phyloP scores from a whole-genome alignment of 2,888 invertebrate species.

The Erebia epiphron region DNA sequence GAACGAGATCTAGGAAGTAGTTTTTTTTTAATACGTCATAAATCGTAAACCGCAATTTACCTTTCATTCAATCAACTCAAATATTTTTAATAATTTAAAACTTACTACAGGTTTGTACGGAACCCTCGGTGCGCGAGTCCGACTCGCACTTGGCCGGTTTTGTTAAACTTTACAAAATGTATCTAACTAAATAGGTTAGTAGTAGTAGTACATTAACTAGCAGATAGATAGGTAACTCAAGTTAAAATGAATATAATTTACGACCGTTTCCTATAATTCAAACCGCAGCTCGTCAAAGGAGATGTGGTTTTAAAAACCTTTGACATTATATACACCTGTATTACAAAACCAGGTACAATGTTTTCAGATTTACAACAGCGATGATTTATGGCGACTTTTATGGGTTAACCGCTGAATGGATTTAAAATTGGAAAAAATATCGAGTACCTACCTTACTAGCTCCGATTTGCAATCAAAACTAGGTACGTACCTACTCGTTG shows the following conservation, averaged over 20 bases:
- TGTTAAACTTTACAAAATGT: background rate
- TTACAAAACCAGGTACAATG: background rate
- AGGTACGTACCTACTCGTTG: background rate
- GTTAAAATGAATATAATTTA: constrained; percentile 12
- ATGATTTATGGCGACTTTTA: background rate
- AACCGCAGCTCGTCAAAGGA: constrained; percentile 11
- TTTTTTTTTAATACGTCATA: too few species aligned
- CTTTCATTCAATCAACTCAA: too few species aligned
- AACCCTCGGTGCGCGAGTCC: too few species aligned
- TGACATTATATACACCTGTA: constrained; percentile 2
- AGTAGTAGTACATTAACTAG: background rate
- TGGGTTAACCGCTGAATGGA: background rate
- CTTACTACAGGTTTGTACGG: too few species aligned
- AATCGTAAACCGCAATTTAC: too few species aligned
- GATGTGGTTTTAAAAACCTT: constrained; percentile 4
- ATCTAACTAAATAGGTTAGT: background rate
- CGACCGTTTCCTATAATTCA: background rate
- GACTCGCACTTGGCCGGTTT: too few species aligned
- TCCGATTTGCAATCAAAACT: background rate
- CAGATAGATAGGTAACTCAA: background rate
- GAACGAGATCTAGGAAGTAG: too few species aligned
- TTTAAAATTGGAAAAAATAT: background rate
- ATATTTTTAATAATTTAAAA: too few species aligned
- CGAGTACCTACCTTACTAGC: background rate
- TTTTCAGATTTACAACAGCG: background rate